Conservation (phyloP, 2,888 invertebrate genomes). For the Stegana nigrithorax region DNA sequence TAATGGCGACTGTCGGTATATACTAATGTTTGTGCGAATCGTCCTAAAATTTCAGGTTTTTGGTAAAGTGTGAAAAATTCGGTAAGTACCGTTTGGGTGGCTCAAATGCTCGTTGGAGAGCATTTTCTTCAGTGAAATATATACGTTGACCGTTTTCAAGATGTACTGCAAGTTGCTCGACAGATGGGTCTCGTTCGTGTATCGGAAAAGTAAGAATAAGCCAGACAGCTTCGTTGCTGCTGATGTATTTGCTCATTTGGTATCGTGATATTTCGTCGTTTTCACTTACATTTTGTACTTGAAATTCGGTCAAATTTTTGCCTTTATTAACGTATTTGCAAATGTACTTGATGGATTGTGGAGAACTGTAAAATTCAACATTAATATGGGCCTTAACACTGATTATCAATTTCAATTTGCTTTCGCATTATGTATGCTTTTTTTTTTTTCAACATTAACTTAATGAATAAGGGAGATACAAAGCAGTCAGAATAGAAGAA, state of each 20-base stretch:
- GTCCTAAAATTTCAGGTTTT: not conserved
- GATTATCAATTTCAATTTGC: too few species aligned
- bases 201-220: conserved; percentile 13
- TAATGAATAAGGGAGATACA: too few species aligned
- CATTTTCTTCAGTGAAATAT: conserved; percentile 24
- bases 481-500: too few species aligned
- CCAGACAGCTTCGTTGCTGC: conserved; percentile 19
- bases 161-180: conserved; percentile 15
- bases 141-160: conserved; percentile 28
- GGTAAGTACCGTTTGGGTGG: conserved; percentile 18
- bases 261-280: conserved; percentile 11
- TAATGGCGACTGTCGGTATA: not conserved
- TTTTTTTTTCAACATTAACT: too few species aligned
- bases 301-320: conserved; percentile 14
- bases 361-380: conserved; percentile 13
- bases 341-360: conserved; percentile 2
- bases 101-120: conserved; percentile 8
- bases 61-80: conserved; percentile 14
- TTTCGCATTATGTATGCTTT: too few species aligned
- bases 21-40: conserved; percentile 1
- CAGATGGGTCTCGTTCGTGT: conserved; percentile 6
- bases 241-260: conserved; percentile 23
- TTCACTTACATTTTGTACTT: not conserved
- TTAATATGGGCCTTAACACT: conserved; percentile 11
- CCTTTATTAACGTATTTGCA: conserved; percentile 20